Percentiles rank a stretch among this genome's conserved stretches.
Conservation (phyloP, 2,888 invertebrate species). For the Hedychridium roseum region DNA sequence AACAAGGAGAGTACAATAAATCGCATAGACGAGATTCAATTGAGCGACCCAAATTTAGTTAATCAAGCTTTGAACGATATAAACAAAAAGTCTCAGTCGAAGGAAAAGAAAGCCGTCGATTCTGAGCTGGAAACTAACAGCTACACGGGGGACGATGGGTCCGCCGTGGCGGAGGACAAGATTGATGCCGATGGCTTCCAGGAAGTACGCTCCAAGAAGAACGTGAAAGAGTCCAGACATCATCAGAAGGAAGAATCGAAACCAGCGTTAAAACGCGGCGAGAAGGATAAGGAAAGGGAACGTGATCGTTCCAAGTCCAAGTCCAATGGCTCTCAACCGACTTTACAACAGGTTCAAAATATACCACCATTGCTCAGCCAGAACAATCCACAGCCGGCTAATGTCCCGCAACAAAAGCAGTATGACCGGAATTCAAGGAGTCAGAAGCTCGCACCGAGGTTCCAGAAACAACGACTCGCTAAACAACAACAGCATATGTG, state of each 20-base stretch:
- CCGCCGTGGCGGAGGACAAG: constrained; percentile 60
- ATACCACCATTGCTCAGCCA: constrained; percentile 66
- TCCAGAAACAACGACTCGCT: constrained; percentile 77
- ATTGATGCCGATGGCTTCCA: constrained; percentile 78
- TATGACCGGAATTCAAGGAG: constrained; percentile 59
- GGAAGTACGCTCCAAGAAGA: constrained; percentile 84
- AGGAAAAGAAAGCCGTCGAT: constrained; percentile 64
- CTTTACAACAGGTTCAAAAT: constrained; percentile 61
- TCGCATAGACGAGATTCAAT: constrained; percentile 67
- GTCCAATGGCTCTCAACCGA: constrained; percentile 44
- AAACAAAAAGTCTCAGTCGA: constrained; percentile 53
- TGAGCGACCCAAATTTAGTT: constrained; percentile 66
- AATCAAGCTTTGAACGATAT: constrained; percentile 66
- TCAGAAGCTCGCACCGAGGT: constrained; percentile 77
- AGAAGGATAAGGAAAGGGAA: constrained; percentile 56
- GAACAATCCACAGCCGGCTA: constrained; percentile 65
- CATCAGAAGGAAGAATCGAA: constrained; percentile 57
- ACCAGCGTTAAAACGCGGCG: constrained; percentile 42
- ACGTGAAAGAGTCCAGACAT: constrained; percentile 70
- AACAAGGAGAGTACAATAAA: constrained; percentile 64
- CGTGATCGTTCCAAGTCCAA: constrained; percentile 60
- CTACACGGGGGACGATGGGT: constrained; percentile 62
- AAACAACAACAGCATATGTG: constrained; percentile 65
- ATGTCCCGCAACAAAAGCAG: constrained; percentile 56
- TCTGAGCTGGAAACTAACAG: constrained; percentile 68